phyloP scores from a whole-genome alignment of 2,888 invertebrate genomes.

The Amiota minor region DNA sequence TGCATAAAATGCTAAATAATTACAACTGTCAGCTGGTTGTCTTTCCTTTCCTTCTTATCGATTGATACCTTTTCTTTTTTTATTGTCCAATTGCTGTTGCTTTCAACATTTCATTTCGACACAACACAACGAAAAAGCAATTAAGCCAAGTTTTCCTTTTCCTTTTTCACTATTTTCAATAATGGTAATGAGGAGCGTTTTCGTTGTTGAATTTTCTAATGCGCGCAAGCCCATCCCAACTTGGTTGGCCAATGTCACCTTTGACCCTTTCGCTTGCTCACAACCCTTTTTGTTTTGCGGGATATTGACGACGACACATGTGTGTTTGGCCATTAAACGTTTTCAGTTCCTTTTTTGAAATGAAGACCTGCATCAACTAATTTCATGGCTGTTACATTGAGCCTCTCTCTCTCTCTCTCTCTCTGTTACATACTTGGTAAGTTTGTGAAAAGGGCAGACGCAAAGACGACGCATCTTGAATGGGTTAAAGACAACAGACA shows the following conservation, averaged over 20 bases:
- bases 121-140: slow-evolving; percentile 52
- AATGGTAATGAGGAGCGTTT: slow-evolving; percentile 48
- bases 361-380: slow-evolving; percentile 52
- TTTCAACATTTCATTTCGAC: slow-evolving; percentile 3
- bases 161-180: slow-evolving; percentile 47
- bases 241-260: slow-evolving; percentile 5
- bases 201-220: slow-evolving; percentile 39
- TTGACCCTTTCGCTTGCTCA: slow-evolving; percentile 15
- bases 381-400: slow-evolving; percentile 62
- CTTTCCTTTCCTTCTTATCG: slow-evolving; percentile 3
- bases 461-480: slow-evolving; percentile 29
- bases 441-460: slow-evolving; percentile 2
- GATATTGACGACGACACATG: slow-evolving; percentile 6
- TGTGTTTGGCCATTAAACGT: slow-evolving; percentile 36
- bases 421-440: neutral
- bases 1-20: slow-evolving; percentile 19
- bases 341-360: neutral
- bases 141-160: slow-evolving; percentile 56
- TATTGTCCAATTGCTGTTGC: neutral
- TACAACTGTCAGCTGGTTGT: slow-evolving; percentile 62
- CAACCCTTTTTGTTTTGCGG: slow-evolving; percentile 56
- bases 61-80: neutral
- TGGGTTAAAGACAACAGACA: slow-evolving; percentile 57
- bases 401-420: neutral
- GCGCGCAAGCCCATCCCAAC: neutral